Evolutionary conservation across 2,888 invertebrate species (phyloP).

Genomic region (Erebia epiphron): DNA sequence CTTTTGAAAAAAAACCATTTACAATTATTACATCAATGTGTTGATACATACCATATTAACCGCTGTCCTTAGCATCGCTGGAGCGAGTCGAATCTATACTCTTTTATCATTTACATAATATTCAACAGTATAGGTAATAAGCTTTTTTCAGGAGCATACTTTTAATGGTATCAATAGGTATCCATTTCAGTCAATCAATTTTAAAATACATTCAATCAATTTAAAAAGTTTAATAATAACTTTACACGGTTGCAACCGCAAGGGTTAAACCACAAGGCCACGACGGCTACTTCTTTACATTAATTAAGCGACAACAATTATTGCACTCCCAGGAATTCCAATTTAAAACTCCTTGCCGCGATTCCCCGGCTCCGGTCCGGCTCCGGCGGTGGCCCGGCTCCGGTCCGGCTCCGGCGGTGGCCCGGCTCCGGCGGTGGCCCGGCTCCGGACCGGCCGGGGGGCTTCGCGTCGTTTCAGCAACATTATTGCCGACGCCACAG

Average conservation of each 20-base stretch:
- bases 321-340: slow-evolving; percentile 54
- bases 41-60: too few species aligned
- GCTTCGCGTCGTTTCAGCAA: slow-evolving; percentile 31
- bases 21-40: too few species aligned
- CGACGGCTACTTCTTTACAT: slow-evolving; percentile 36
- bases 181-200: too few species aligned
- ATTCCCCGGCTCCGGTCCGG: slow-evolving; percentile 27
- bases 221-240: too few species aligned
- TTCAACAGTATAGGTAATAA: too few species aligned
- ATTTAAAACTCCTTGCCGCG: slow-evolving; percentile 47
- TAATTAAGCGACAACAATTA: slow-evolving; percentile 62
- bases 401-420: background rate
- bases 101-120: too few species aligned
- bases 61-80: too few species aligned
- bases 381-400: background rate
- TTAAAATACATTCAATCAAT: too few species aligned
- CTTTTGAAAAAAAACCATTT: too few species aligned
- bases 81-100: too few species aligned
- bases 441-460: background rate
- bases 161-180: too few species aligned
- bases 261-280: background rate
- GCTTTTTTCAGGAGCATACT: too few species aligned
- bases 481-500: slow-evolving; percentile 29
- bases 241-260: background rate
- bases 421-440: background rate